phyloP scores from a whole-genome alignment of 2,888 invertebrate genomes.

The Pristionchus japonicus region DNA sequence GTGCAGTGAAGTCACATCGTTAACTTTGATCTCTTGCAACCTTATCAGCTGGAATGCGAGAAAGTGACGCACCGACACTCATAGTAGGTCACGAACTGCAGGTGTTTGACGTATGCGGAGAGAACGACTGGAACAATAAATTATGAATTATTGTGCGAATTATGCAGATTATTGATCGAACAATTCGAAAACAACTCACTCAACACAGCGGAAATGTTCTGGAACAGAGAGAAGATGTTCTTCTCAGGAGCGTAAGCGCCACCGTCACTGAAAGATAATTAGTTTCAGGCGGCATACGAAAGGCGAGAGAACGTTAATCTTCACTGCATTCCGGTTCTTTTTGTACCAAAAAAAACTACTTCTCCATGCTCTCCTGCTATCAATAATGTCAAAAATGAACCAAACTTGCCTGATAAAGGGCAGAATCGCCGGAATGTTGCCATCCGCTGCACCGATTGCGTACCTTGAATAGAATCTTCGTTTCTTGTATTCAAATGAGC shows the following conservation, averaged over 20 bases:
- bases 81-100: slow-evolving; percentile 22
- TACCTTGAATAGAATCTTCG: no score
- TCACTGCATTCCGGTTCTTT: not conserved
- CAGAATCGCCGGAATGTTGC: not conserved
- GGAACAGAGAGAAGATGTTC: not conserved
- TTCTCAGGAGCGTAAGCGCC: slow-evolving; percentile 34
- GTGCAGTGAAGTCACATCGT: no score
- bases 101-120: not conserved
- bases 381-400: not conserved
- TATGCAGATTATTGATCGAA: no score
- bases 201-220: not conserved
- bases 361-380: not conserved
- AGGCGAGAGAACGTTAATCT: not conserved
- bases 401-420: slow-evolving; percentile 35
- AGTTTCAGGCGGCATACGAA: not conserved
- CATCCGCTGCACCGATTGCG: not conserved
- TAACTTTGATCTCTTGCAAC: not conserved
- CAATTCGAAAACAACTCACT: not conserved
- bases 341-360: not conserved
- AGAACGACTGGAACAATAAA: not conserved
- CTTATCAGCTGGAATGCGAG: not conserved
- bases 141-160: no score
- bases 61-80: not conserved
- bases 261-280: not conserved
- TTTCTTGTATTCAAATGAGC: no score